Conservation (phyloP, 2,113 vertebrate genomes). For the Psilopogon haemacephalus region DNA sequence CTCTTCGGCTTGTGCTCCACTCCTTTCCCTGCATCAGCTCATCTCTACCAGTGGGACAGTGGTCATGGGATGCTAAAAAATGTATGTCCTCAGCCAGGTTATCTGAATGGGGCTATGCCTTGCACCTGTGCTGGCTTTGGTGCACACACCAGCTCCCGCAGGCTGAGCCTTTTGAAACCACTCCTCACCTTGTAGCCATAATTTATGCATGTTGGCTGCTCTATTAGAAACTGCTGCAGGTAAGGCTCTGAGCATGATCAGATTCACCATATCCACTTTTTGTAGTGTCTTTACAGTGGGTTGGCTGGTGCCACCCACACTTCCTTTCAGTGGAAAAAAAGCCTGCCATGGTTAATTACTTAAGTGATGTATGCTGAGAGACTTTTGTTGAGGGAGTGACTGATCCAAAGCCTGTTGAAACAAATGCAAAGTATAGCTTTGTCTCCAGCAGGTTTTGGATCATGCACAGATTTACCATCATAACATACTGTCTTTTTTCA, state of each 20-base stretch:
- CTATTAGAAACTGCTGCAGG: not conserved
- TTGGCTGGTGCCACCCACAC: not conserved
- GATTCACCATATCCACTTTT: not conserved
- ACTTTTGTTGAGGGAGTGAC: not conserved
- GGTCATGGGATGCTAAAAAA: not conserved
- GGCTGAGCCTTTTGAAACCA: not conserved
- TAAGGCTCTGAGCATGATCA: not conserved
- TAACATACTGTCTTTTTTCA: not conserved
- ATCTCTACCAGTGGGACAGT: not conserved
- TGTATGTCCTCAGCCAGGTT: not conserved
- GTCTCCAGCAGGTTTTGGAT: conserved; percentile 9
- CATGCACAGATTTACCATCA: not conserved
- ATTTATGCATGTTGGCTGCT: not conserved
- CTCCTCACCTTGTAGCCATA: not conserved
- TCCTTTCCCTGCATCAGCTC: not conserved
- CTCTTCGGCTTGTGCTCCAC: not conserved
- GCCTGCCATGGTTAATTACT: not conserved
- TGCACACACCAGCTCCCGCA: not conserved
- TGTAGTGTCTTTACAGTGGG: not conserved
- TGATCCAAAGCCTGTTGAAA: not conserved
- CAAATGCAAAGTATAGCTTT: not conserved
- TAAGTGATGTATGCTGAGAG: not conserved
- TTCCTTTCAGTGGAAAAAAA: not conserved
- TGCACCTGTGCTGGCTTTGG: accelerated
- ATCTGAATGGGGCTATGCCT: not conserved